Evolutionary conservation across 2,888 invertebrate species (phyloP).

Genomic region (Hemistola chrysoprasaria): DNA sequence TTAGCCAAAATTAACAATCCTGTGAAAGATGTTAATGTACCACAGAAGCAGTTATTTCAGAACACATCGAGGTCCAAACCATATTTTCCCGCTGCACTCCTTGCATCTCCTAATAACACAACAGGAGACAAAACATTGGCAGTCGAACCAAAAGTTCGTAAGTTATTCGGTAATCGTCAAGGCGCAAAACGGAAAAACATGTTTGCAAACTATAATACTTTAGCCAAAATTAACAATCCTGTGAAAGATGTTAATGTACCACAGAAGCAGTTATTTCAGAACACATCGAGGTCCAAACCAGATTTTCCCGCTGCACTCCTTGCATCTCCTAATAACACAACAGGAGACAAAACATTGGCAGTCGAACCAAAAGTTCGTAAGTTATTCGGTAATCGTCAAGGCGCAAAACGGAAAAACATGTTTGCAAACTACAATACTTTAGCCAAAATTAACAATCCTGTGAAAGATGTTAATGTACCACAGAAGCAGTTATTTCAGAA

Average conservation of each 20-base stretch:
- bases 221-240: slow-evolving; percentile 44
- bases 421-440: slow-evolving; percentile 60
- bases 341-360: slow-evolving; percentile 48
- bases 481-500: slow-evolving; percentile 56
- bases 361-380: slow-evolving; percentile 43
- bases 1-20: slow-evolving; percentile 45
- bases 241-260: slow-evolving; percentile 42
- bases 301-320: slow-evolving; percentile 58
- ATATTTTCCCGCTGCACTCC: slow-evolving; percentile 54
- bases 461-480: slow-evolving; percentile 41
- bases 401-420: slow-evolving; percentile 61
- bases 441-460: slow-evolving; percentile 42
- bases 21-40: slow-evolving; percentile 41
- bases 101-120: slow-evolving; percentile 58
- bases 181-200: slow-evolving; percentile 60
- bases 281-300: slow-evolving; percentile 44
- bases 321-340: slow-evolving; percentile 54
- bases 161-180: slow-evolving; percentile 51
- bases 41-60: slow-evolving; percentile 55
- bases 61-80: slow-evolving; percentile 45
- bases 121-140: slow-evolving; percentile 46
- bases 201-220: slow-evolving; percentile 58
- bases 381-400: slow-evolving; percentile 50
- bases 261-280: slow-evolving; percentile 55
- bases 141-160: slow-evolving; percentile 44